Conservation (phyloP, 1,140 invertebrate species). For the Nomia melanderi region DNA sequence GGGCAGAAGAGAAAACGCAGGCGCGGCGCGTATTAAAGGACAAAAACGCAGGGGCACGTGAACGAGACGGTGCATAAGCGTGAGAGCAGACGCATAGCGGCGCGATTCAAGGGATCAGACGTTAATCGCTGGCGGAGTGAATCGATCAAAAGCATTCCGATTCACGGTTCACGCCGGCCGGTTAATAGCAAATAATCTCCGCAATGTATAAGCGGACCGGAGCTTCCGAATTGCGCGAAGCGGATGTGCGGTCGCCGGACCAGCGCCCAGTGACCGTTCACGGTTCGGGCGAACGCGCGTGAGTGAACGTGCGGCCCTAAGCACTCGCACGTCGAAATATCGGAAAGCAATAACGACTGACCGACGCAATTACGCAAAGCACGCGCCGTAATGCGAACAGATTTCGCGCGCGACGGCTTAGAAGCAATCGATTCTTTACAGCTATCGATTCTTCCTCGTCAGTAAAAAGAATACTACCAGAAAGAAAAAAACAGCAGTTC, state of each 20-base stretch:
- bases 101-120: slow-evolving; percentile 16
- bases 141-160: slow-evolving; percentile 63
- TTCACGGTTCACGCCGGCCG: slow-evolving; percentile 51
- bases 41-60: neutral
- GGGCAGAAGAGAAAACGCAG: no score
- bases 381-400: slow-evolving; percentile 34
- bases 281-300: neutral
- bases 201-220: slow-evolving; percentile 50
- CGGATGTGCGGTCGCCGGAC: neutral
- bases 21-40: neutral
- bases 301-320: neutral
- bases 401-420: slow-evolving; percentile 34
- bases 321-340: slow-evolving; percentile 48
- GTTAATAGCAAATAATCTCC: slow-evolving; percentile 61
- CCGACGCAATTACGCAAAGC: slow-evolving; percentile 56
- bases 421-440: slow-evolving; percentile 40
- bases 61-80: slow-evolving; percentile 28
- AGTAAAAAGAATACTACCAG: no score
- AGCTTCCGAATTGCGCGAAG: slow-evolving; percentile 37
- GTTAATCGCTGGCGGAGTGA: slow-evolving; percentile 55
- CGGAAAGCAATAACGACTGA: slow-evolving; percentile 61
- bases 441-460: slow-evolving; percentile 13
- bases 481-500: no score
- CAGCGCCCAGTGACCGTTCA: neutral
- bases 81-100: neutral